Conservation (phyloP, 2,888 invertebrate species). For the Microctonus aethiopoides region DNA sequence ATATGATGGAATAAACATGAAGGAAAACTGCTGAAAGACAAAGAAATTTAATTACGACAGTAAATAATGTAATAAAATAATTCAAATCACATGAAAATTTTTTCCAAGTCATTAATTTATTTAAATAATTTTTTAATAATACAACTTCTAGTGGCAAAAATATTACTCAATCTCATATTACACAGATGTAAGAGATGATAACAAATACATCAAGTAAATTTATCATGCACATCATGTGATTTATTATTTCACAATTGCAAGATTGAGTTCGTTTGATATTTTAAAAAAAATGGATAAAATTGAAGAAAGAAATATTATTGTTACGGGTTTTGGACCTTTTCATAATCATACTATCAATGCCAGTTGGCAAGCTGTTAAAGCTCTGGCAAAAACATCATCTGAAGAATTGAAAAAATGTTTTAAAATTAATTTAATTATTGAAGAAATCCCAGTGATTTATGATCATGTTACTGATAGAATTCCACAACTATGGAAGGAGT, state of each 20-base stretch:
- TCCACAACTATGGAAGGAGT: conserved; percentile 76
- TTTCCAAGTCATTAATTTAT: no score
- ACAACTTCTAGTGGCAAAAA: neutral
- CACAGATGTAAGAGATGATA: neutral
- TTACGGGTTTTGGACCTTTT: conserved; percentile 88
- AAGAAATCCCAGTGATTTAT: conserved; percentile 81
- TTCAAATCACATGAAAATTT: no score
- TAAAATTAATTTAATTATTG: conserved; percentile 69
- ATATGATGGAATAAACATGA: no score
- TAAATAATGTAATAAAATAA: no score
- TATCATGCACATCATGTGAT: neutral
- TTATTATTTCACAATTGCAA: neutral
- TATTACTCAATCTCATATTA: neutral
- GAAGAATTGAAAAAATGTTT: conserved; percentile 69
- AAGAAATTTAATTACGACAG: no score
- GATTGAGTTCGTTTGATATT: neutral
- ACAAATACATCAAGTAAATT: no score
- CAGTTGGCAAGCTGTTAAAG: conserved; percentile 85
- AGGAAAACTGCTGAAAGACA: no score
- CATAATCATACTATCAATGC: conserved; percentile 77
- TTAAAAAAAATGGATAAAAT: neutral
- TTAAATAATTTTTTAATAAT: no score
- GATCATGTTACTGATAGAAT: conserved; percentile 74
- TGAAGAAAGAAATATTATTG: conserved; percentile 55
- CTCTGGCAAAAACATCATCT: conserved; percentile 69